Percentiles rank a stretch among this genome's conserved stretches.
phyloP scores from a whole-genome alignment of 2,113 vertebrate genomes.

The Ptilonorhynchus violaceus region DNA sequence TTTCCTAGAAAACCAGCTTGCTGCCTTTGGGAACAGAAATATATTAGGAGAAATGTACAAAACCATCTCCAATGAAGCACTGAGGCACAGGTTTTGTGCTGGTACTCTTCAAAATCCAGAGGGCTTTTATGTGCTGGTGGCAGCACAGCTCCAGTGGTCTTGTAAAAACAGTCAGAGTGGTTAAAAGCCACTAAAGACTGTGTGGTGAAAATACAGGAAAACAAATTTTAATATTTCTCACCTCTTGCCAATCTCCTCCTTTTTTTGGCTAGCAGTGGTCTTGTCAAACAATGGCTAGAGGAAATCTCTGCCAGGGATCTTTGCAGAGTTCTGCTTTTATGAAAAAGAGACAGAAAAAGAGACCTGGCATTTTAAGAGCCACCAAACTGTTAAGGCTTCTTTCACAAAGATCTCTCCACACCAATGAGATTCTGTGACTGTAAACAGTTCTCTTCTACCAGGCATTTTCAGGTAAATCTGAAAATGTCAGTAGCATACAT shows the following conservation, averaged over 20 bases:
- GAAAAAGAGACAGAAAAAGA: not conserved
- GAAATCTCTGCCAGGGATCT: not conserved
- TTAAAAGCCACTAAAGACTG: not conserved
- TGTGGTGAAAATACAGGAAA: not conserved
- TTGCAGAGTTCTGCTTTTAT: not conserved
- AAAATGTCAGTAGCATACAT: conserved; percentile 52
- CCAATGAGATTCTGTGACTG: conserved; percentile 49
- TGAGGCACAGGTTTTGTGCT: not conserved
- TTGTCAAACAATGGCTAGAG: not conserved
- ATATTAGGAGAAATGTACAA: conserved; percentile 15
- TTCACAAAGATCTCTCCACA: conserved; percentile 52
- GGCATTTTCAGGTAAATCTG: conserved; percentile 40
- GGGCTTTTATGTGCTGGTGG: not conserved
- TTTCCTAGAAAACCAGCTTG: conserved; percentile 44
- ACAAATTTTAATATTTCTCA: not conserved
- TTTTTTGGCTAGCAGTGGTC: not conserved
- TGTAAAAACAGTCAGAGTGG: not conserved
- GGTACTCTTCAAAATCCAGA: not conserved
- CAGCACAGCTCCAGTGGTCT: not conserved
- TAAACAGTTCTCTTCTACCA: conserved; percentile 62
- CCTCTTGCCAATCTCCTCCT: not conserved
- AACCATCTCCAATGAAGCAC: conserved; percentile 20
- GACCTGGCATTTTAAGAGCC: conserved; percentile 37
- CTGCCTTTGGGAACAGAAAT: conserved; percentile 35
- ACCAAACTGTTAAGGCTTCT: conserved; percentile 48